A percentile compares a stretch with the other conserved stretches of the same genome.
phyloP scores from a whole-genome alignment of 1,140 invertebrate species.

The Heliconius hermathena region DNA sequence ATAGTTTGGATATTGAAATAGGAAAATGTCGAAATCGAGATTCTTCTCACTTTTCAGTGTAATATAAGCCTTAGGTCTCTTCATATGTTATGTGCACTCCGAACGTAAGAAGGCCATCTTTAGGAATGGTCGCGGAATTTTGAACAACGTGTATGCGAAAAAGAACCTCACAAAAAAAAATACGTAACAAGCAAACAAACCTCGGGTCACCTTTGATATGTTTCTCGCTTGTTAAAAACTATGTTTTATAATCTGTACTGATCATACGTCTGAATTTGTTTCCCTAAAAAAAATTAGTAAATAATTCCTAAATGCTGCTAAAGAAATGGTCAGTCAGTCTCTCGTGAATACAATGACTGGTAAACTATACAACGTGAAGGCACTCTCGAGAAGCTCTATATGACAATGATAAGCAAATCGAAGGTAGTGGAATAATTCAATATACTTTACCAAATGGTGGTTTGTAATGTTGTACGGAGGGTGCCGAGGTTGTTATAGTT shows the following conservation, averaged over 20 bases:
- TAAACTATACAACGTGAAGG: constrained; percentile 50
- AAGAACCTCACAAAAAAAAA: constrained; percentile 74
- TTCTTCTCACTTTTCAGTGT: neutral
- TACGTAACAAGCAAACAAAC: constrained; percentile 55
- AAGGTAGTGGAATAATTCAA: neutral
- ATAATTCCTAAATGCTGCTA: constrained; percentile 77
- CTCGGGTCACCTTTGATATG: constrained; percentile 68
- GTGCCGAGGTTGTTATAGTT: constrained; percentile 48
- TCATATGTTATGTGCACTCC: constrained; percentile 32
- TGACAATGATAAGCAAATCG: constrained; percentile 1
- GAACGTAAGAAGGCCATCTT: constrained; percentile 4
- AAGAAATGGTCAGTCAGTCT: constrained; percentile 72
- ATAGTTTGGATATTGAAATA: neutral
- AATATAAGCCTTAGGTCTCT: constrained; percentile 7
- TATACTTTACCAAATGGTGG: neutral
- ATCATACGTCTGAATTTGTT: neutral
- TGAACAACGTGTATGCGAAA: constrained; percentile 78
- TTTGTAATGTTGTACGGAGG: constrained; percentile 23
- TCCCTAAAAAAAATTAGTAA: constrained; percentile 54
- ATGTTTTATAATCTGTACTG: constrained; percentile 27
- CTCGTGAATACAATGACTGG: constrained; percentile 62
- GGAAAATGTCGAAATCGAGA: neutral
- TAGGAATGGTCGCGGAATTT: constrained; percentile 58
- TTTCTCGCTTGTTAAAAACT: constrained; percentile 65
- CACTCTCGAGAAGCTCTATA: constrained; percentile 34